Conservation (phyloP, 2,113 vertebrate species). For the Heterocephalus glaber region DNA sequence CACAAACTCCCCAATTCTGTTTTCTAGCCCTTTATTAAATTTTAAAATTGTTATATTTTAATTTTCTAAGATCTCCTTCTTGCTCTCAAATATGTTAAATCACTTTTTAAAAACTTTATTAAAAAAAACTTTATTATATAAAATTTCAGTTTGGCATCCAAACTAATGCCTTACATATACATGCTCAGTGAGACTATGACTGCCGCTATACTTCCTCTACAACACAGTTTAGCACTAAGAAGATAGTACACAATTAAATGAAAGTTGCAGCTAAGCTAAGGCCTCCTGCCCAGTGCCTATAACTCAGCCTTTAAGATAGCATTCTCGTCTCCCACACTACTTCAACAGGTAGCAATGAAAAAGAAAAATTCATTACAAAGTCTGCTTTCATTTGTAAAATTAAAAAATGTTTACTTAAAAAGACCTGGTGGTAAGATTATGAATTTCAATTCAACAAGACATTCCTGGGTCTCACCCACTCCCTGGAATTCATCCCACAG, state of each 20-base stretch:
- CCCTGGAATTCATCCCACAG: not conserved
- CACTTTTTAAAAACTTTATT: slow-evolving; percentile 31
- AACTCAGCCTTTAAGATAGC: not conserved
- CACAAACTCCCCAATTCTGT: not conserved
- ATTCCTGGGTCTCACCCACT: not conserved
- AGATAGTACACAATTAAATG: not conserved
- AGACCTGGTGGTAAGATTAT: not conserved
- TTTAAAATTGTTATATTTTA: slow-evolving; percentile 34
- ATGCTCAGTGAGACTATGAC: not conserved
- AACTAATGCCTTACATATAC: not conserved
- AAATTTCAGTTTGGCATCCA: not conserved
- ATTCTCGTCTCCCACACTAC: not conserved
- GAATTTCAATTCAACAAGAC: not conserved
- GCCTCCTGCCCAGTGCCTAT: not conserved
- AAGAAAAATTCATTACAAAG: not conserved
- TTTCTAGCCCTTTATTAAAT: not conserved
- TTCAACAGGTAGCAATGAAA: not conserved
- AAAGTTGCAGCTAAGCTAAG: not conserved
- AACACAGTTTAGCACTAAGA: not conserved
- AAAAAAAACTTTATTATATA: not conserved
- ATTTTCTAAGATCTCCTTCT: slow-evolving; percentile 2
- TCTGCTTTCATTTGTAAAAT: slow-evolving; percentile 4
- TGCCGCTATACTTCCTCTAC: not conserved
- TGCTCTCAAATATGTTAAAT: slow-evolving; percentile 6
- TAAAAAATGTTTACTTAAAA: not conserved